These are phyloP conservation scores for Branchellion lobata DNA, from an alignment of 2,888 invertebrate genomes.

Conservation along the genomic window DNA sequence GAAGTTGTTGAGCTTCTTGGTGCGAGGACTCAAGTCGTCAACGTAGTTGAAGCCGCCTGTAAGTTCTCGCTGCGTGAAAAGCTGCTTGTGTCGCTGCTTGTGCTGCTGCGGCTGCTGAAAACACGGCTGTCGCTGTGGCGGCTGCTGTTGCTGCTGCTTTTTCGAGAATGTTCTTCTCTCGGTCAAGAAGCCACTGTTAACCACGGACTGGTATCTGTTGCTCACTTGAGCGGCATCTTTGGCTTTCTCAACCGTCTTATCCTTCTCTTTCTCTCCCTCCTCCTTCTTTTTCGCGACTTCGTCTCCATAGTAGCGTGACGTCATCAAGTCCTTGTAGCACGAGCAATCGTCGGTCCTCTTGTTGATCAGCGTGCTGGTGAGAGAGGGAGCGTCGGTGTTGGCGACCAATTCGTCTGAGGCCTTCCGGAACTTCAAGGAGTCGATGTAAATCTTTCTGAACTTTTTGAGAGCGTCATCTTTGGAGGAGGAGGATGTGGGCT, in stretches of 20 bases:
- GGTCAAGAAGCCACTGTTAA: not conserved
- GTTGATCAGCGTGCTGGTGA: not conserved
- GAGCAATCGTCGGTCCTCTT: not conserved
- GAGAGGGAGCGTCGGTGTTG: not conserved
- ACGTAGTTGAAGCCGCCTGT: not conserved
- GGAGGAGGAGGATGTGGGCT: not conserved
- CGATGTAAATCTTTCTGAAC: not conserved
- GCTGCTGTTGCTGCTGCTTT: slow-evolving; percentile 7
- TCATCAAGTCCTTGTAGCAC: too few species aligned
- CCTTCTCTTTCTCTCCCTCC: too few species aligned
- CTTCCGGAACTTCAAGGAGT: not conserved
- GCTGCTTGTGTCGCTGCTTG: not conserved
- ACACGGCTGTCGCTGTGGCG: too few species aligned
- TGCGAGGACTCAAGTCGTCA: not conserved
- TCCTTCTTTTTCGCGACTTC: too few species aligned
- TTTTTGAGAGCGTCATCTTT: not conserved
- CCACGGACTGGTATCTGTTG: not conserved
- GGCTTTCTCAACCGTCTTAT: too few species aligned
- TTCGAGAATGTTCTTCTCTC: not conserved
- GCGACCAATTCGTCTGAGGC: not conserved
- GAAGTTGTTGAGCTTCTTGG: not conserved
- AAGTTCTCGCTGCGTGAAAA: not conserved
- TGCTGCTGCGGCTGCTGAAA: not conserved
- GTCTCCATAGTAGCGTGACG: too few species aligned
- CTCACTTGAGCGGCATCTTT: too few species aligned